These are phyloP conservation scores for Poeciliopsis paucimaculata DNA, from an alignment of 2,797 vertebrate species.

Conservation along the genomic window DNA sequence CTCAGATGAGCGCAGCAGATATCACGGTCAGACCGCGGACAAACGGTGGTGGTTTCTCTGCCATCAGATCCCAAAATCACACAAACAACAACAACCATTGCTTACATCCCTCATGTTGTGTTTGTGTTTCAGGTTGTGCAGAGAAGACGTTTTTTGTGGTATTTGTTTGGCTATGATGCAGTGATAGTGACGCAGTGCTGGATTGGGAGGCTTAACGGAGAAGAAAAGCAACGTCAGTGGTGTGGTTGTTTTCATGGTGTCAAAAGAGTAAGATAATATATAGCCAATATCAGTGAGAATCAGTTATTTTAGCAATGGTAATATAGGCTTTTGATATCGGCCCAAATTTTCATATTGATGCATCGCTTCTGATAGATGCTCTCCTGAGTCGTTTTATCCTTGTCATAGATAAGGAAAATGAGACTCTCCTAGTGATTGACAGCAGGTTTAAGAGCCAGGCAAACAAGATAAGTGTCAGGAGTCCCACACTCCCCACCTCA, in stretches of 20 bases:
- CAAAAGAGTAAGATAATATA: neutral
- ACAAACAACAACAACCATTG: neutral
- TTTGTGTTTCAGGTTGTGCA: neutral
- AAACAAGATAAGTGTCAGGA: slow-evolving; percentile 8
- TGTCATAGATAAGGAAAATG: neutral
- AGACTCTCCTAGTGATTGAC: slow-evolving; percentile 6
- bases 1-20: too few species aligned
- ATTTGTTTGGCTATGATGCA: neutral
- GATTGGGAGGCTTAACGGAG: neutral
- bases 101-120: neutral
- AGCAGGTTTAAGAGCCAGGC: neutral
- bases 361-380: neutral
- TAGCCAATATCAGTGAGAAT: neutral
- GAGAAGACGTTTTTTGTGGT: neutral
- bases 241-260: neutral
- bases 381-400: neutral
- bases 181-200: neutral
- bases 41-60: too few species aligned
- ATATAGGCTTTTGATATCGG: neutral
- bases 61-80: too few species aligned
- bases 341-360: neutral
- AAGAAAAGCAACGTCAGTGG: neutral
- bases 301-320: neutral
- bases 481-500: neutral
- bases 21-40: too few species aligned